These are phyloP conservation scores for Hoplostethus mediterraneus DNA, from an alignment of 2,797 vertebrate species.

Conservation along the genomic window DNA sequence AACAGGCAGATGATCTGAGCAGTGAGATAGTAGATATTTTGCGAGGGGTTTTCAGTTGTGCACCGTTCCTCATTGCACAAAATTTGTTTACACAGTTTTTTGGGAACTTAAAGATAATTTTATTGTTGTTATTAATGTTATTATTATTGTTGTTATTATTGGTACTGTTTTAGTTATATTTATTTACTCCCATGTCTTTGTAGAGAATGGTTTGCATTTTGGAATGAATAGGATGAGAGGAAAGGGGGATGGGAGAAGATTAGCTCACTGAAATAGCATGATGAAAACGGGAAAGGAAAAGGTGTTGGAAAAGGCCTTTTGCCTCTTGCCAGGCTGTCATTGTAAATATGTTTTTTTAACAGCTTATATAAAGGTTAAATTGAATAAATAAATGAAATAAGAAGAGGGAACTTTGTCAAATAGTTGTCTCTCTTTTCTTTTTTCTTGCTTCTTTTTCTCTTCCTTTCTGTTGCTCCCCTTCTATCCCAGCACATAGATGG, in stretches of 20 bases:
- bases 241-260: background rate
- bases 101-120: background rate
- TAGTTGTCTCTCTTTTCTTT: background rate
- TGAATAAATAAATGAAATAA: slow-evolving; percentile 2
- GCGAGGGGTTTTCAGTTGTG: background rate
- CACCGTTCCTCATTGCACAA: too few species aligned
- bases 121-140: background rate
- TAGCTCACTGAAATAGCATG: background rate
- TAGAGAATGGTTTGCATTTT: background rate
- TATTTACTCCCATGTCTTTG: background rate
- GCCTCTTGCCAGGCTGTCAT: background rate
- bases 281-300: background rate
- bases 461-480: background rate
- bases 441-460: background rate
- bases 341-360: slow-evolving; percentile 7
- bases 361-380: slow-evolving; percentile 42
- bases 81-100: too few species aligned
- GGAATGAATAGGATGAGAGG: background rate
- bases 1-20: slow-evolving; percentile 1
- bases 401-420: background rate
- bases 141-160: background rate
- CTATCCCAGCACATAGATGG: too few species aligned
- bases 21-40: slow-evolving; percentile 9
- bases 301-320: too few species aligned
- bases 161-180: background rate